phyloP scores from a whole-genome alignment of 2,113 vertebrate genomes.

The Neopipo cinnamomea region DNA sequence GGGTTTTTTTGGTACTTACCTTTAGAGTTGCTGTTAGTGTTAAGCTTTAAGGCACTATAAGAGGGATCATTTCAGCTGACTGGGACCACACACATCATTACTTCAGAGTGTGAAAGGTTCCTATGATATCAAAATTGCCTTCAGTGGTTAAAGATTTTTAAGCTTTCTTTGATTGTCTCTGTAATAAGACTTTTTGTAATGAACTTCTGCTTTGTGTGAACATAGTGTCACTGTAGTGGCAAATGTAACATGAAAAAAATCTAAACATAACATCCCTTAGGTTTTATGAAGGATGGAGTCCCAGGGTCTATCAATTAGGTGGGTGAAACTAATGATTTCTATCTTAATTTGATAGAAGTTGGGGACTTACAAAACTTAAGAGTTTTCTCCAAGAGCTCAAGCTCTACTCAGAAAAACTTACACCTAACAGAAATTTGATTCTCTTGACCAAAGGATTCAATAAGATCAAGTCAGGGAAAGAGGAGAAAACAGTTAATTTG shows the following conservation, averaged over 20 bases:
- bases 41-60: background rate
- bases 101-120: background rate
- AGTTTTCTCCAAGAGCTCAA: background rate
- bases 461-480: background rate
- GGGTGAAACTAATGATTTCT: background rate
- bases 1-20: background rate
- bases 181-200: background rate
- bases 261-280: background rate
- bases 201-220: background rate
- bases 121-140: background rate
- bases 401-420: background rate
- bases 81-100: background rate
- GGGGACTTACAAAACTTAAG: background rate
- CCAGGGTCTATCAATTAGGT: background rate
- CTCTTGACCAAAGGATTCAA: background rate
- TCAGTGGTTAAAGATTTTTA: background rate
- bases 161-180: background rate
- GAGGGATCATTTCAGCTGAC: background rate
- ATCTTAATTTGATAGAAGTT: background rate
- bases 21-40: background rate
- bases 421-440: background rate
- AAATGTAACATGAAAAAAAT: background rate
- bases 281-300: background rate
- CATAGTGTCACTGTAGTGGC: background rate
- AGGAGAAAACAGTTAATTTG: rapidly evolving